These are phyloP conservation scores for Gymnoscopelus braueri DNA, from an alignment of 2,797 vertebrate genomes.

Conservation along the genomic window DNA sequence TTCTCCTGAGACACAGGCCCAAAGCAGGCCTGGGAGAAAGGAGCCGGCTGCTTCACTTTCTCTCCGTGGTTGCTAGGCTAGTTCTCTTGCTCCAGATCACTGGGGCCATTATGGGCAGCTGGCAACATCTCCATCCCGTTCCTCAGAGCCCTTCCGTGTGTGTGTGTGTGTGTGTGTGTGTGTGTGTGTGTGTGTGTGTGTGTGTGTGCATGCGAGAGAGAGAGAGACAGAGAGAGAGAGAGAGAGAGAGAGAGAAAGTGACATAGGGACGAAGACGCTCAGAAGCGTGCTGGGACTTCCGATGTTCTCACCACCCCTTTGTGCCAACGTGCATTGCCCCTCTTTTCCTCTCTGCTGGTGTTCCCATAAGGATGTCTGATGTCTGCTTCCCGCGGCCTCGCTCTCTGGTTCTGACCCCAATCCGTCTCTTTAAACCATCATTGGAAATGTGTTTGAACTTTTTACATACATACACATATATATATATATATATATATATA, in stretches of 20 bases:
- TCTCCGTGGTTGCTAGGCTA: slow-evolving; percentile 77
- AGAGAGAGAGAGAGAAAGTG: slow-evolving; percentile 39
- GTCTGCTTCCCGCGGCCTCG: slow-evolving; percentile 47
- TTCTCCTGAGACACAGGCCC: slow-evolving; percentile 65
- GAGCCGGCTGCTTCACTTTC: slow-evolving; percentile 76
- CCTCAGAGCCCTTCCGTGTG: slow-evolving; percentile 48
- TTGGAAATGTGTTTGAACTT: slow-evolving; percentile 68
- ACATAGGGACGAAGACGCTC: slow-evolving; percentile 60
- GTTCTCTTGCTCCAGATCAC: slow-evolving; percentile 65
- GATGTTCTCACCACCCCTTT: slow-evolving; percentile 48
- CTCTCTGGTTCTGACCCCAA: slow-evolving; percentile 73
- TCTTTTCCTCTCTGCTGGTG: slow-evolving; percentile 22
- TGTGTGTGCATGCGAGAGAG: not conserved
- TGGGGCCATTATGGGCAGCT: slow-evolving; percentile 73
- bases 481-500: slow-evolving; percentile 72
- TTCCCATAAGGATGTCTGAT: slow-evolving; percentile 56
- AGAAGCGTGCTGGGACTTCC: slow-evolving; percentile 78
- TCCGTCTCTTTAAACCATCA: slow-evolving; percentile 77
- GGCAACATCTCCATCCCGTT: slow-evolving; percentile 64
- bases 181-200: slow-evolving; percentile 14
- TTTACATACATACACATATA: slow-evolving; percentile 64
- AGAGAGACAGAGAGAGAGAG: slow-evolving; percentile 13
- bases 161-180: slow-evolving; percentile 19
- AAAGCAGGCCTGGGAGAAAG: slow-evolving; percentile 65
- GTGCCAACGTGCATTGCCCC: slow-evolving; percentile 24